Base-by-base conservation (phyloP, 2,797 vertebrate species). In the Gymnothorax reevesii region DNA sequence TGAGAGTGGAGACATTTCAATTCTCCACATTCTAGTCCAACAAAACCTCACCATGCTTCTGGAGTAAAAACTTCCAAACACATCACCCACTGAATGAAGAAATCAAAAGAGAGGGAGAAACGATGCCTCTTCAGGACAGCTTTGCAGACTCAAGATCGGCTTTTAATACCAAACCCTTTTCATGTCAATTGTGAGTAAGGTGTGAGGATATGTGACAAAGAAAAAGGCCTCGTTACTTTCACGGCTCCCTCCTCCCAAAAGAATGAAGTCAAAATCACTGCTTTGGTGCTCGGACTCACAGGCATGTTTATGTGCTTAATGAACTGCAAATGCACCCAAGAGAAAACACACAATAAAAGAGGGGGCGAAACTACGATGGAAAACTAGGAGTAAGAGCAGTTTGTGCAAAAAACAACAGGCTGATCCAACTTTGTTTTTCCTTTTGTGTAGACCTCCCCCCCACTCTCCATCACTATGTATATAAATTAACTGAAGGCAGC, bases 321-420 rank as follows among this genome's bases (percentile, higher is more conserved):
- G 85, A 77, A 66, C 84, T 88, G 88, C 86, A 91, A 91, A 90
- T 86, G 86, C 82, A 80, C 90, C 89, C 90, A 0, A 84, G 91
- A 90, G 91, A 93, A 91, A 90, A 92, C 87, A 90, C 62, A 25
- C 88, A 85, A 89, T 90, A 90, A 92, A 91, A 90, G n/a, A 88
- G 83, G 64, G 89, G 84, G 82, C 86, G 86, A 88, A 87, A 84
- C 82, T 20, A 92, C 86, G 90, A 90, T 79, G 91, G 90, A 91
- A 89, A 90, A 90, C 83, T 86, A 71, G n/a, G 86, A 90, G 86
- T 85, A 89, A 90, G 86, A 83, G 87, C 87, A 86, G 87, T 89
- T 89, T 89, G n/a, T 20, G 87, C 87, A 17, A 59, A 90, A 87
- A 91, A 90, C 89, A 91, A 92, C 91, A 88, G 83, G 22, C 86